Base-by-base conservation (phyloP, 2,888 invertebrate species). In the Chesias legatella region DNA sequence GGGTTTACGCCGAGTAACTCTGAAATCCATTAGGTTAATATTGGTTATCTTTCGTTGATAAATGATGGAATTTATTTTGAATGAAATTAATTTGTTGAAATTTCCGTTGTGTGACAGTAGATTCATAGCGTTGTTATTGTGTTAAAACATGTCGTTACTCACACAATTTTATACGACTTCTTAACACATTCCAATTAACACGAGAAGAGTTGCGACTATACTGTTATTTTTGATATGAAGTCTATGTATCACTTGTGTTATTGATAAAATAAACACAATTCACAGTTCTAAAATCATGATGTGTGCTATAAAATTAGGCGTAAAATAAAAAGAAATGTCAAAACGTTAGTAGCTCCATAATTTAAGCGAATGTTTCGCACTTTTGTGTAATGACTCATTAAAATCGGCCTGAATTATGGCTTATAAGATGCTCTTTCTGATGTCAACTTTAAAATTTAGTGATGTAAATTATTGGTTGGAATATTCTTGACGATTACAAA, bases 361-460 rank as follows among this genome's bases (percentile, higher is more conserved):
- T 53, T 55, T 52, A 46, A 43, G 27, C 39, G 46, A 48, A 55
- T 48, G 44, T 52, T 44, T 46, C 43, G 42, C 58, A 66, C 64
- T 62, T 58, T 43, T 44, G 49, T 43, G 50, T 48, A 55, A 55
- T 70, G 69, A 70, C 48, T 75, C 79, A 77, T 77, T 73, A 74
- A 75, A 73, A 75, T 67, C 63, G 61, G 58, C 62, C 67, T 81
- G 72, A 84, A 68, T 74, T 80, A 85, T 78, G 48, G 64, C 79
- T 77, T 81, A 83, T 80, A 82, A 79, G 80, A 80, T 69, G 78
- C 79, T 85, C 85, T 85, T 84, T 85, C 82, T 79, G 76, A 77
- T 79, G 84, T 88, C 88, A 86, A 86, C 85, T 88, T 86, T 83
- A 74, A 82, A 85, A 88, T 85, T 81, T 85, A 88, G 72, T 63